phyloP scores from a whole-genome alignment of 2,888 invertebrate species.

The Ptycholaimellus sp. region DNA sequence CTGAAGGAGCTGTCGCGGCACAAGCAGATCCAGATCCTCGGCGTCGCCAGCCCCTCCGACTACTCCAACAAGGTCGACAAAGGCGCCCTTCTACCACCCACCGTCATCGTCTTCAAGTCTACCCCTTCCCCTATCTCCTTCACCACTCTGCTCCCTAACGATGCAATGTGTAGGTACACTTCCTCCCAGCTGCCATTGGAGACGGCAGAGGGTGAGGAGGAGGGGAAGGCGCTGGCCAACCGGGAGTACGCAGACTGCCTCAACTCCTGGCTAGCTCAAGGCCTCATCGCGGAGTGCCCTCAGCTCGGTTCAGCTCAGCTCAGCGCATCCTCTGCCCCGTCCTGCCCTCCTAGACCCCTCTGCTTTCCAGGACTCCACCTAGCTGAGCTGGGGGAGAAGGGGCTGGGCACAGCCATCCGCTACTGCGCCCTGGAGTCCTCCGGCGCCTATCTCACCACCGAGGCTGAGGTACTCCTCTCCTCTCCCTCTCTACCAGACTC shows the following conservation, averaged over 20 bases:
- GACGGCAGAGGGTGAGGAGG: conserved; percentile 10
- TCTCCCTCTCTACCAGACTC: not conserved
- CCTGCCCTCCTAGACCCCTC: too few species aligned
- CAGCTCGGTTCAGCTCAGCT: too few species aligned
- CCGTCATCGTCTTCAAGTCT: conserved; percentile 17
- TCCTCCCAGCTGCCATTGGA: conserved; percentile 9
- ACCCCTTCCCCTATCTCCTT: too few species aligned
- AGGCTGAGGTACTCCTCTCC: too few species aligned
- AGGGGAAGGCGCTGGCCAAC: conserved; percentile 10
- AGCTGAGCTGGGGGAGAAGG: conserved; percentile 14
- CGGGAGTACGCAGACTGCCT: conserved; percentile 15
- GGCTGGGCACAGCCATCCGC: conserved; percentile 15
- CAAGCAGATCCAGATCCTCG: conserved; percentile 13
- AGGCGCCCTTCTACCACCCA: conserved; percentile 14
- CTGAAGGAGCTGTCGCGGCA: conserved; percentile 13
- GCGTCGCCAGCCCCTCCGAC: conserved; percentile 14
- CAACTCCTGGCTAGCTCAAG: conserved; percentile 17
- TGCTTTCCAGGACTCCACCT: too few species aligned
- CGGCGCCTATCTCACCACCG: conserved; percentile 3
- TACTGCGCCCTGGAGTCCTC: conserved; percentile 18
- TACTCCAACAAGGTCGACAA: conserved; percentile 14
- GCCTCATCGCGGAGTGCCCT: conserved; percentile 14
- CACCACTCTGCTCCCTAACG: not conserved
- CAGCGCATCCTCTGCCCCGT: too few species aligned
- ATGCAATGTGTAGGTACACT: conserved; percentile 5